phyloP scores from a whole-genome alignment of 1,140 invertebrate species.

The Anthonomus grandis region DNA sequence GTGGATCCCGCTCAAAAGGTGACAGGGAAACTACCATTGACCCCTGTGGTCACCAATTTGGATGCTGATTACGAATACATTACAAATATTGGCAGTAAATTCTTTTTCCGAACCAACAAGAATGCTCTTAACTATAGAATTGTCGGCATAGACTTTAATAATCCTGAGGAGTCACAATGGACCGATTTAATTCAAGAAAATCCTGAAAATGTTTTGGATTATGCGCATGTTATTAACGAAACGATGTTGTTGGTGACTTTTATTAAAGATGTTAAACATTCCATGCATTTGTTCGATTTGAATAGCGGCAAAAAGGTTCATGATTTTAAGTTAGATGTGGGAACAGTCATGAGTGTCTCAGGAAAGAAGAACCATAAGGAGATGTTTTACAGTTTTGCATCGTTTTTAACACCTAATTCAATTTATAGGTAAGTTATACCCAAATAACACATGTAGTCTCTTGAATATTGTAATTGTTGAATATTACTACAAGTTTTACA shows the following conservation, averaged over 20 bases:
- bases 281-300: conserved; percentile 78
- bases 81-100: conserved; percentile 80
- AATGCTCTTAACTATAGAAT: conserved; percentile 89
- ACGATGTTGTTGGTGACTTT: conserved; percentile 91
- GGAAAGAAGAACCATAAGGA: conserved; percentile 83
- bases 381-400: conserved; percentile 92
- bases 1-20: conserved; percentile 62
- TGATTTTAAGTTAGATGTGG: conserved; percentile 79
- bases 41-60: conserved; percentile 80
- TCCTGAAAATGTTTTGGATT: conserved; percentile 83
- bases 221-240: conserved; percentile 75
- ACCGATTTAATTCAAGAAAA: conserved; percentile 80
- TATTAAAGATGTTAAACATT: conserved; percentile 91
- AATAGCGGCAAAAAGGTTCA: conserved; percentile 68
- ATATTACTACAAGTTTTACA: no score
- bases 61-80: conserved; percentile 96
- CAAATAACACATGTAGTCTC: no score
- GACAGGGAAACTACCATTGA: conserved; percentile 61
- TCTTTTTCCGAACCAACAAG: conserved; percentile 91
- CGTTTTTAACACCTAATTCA: conserved; percentile 86
- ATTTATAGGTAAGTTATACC: no score
- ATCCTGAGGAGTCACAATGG: conserved; percentile 79
- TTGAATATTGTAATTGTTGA: no score
- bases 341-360: conserved; percentile 79
- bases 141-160: conserved; percentile 83